These are phyloP conservation scores for Leuciscus idus DNA, from an alignment of 2,113 vertebrate species.

Conservation along the genomic window DNA sequence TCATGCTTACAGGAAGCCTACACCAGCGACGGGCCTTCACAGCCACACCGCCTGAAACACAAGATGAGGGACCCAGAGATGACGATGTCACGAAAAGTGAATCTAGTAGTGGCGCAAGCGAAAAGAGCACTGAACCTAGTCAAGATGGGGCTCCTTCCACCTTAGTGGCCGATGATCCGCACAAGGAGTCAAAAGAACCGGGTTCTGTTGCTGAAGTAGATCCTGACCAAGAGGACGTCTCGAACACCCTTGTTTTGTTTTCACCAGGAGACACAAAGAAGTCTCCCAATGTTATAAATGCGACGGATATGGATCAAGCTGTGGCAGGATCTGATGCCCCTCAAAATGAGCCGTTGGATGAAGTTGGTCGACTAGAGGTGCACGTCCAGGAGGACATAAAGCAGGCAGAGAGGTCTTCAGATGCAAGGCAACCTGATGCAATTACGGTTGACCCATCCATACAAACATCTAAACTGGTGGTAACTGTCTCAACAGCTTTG, in stretches of 20 bases:
- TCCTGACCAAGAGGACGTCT: constrained; percentile 90
- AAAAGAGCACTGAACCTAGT: constrained; percentile 88
- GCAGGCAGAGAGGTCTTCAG: neutral
- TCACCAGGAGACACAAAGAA: constrained; percentile 95
- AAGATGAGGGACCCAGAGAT: constrained; percentile 71
- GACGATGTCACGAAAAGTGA: constrained; percentile 82
- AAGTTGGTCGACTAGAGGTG: constrained; percentile 78
- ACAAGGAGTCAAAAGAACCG: constrained; percentile 78
- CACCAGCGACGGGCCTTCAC: constrained; percentile 68
- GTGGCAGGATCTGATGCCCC: constrained; percentile 77
- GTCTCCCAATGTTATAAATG: constrained; percentile 82
- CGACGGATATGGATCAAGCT: constrained; percentile 82
- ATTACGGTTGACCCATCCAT: neutral
- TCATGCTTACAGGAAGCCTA: constrained; percentile 81
- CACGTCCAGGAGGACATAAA: neutral
- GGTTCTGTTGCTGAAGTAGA: constrained; percentile 87
- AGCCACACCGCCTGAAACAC: constrained; percentile 48
- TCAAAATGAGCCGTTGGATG: constrained; percentile 79
- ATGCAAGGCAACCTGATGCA: neutral
- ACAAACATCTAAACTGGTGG: constrained; percentile 22
- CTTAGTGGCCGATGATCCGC: constrained; percentile 88
- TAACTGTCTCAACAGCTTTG: constrained; percentile 58
- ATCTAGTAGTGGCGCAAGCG: constrained; percentile 88
- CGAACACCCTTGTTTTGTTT: constrained; percentile 94
- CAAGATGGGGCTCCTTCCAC: constrained; percentile 92